Percentiles rank a stretch among this genome's conserved stretches.
These are phyloP conservation scores for Neosilurus mollespiculum DNA, from an alignment of 2,797 vertebrate genomes.

Conservation along the genomic window DNA sequence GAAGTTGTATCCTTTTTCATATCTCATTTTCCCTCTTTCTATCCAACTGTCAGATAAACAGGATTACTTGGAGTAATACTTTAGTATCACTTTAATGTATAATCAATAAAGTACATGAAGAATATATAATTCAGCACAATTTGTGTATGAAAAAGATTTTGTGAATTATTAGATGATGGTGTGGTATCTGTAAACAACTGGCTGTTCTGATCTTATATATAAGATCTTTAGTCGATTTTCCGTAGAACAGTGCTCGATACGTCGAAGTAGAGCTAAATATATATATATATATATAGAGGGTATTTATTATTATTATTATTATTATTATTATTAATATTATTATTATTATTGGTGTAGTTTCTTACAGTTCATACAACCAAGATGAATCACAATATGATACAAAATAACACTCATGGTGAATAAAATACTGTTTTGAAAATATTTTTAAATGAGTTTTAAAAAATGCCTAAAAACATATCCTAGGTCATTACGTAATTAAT, in stretches of 20 bases:
- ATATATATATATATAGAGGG: too few species aligned
- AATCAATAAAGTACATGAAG: not conserved
- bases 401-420: not conserved
- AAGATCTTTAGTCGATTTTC: too few species aligned
- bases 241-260: too few species aligned
- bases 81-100: not conserved
- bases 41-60: constrained; percentile 9
- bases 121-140: not conserved
- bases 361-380: not conserved
- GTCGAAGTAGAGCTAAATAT: too few species aligned
- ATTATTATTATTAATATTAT: too few species aligned
- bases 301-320: too few species aligned
- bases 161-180: not conserved
- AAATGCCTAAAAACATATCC: too few species aligned
- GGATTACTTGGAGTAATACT: not conserved
- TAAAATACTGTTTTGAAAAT: not conserved
- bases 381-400: not conserved
- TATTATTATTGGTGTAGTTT: not conserved
- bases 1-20: constrained; percentile 34
- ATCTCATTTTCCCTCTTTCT: constrained; percentile 37
- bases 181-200: not conserved
- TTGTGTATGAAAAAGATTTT: not conserved
- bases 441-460: too few species aligned
- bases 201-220: too few species aligned
- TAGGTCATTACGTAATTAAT: not conserved